phyloP scores from a whole-genome alignment of 2,113 vertebrate species.

The Petroica traversi region DNA sequence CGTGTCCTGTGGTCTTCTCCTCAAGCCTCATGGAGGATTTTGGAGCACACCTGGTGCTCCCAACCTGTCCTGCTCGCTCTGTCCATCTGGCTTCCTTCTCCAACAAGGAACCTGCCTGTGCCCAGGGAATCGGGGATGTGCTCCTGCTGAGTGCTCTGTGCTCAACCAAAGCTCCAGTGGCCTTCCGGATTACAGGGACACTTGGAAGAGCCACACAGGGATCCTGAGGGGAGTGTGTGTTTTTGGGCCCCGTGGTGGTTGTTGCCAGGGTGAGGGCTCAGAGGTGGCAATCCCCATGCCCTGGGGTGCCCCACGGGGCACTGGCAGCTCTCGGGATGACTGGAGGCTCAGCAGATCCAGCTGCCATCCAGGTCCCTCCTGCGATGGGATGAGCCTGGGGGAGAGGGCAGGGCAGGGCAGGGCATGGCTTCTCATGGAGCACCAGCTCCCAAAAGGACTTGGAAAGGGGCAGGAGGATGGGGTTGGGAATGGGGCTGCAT shows the following conservation, averaged over 20 bases:
- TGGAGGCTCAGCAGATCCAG: not conserved
- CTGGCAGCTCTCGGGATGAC: not conserved
- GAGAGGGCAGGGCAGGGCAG: not conserved
- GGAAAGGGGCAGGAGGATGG: not conserved
- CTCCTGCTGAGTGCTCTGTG: fast-evolving
- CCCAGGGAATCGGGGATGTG: not conserved
- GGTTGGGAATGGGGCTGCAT: not conserved
- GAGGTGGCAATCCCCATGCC: fast-evolving
- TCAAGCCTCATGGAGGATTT: not conserved
- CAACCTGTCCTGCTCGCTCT: not conserved
- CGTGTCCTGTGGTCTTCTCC: not conserved
- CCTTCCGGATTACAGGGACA: not conserved
- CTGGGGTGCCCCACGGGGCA: fast-evolving
- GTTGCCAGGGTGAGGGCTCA: not conserved
- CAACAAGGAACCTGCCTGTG: not conserved
- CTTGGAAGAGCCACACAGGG: not conserved
- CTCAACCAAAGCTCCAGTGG: not conserved
- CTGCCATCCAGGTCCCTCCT: not conserved
- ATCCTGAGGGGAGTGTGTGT: fast-evolving
- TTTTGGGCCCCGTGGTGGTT: fast-evolving
- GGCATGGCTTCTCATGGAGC: not conserved
- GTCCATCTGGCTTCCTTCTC: no score
- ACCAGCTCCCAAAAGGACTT: not conserved
- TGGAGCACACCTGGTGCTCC: not conserved
- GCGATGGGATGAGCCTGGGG: not conserved